These are phyloP conservation scores for Phocides pigmalion DNA, from an alignment of 1,140 invertebrate genomes.

Conservation along the genomic window DNA sequence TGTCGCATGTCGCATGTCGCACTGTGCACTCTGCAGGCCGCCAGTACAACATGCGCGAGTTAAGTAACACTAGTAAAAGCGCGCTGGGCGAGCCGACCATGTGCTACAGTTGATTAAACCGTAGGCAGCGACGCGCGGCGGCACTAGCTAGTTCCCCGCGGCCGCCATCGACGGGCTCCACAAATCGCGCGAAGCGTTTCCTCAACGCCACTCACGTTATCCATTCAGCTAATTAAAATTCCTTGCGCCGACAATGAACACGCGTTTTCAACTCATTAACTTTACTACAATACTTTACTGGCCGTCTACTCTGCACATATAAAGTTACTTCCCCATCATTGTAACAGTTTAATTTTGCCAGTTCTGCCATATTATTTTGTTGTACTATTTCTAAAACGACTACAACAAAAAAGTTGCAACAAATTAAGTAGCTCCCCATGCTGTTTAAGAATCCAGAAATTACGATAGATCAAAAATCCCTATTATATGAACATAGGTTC, in stretches of 20 bases:
- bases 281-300: constrained; percentile 6
- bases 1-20: background rate
- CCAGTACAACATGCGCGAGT: background rate
- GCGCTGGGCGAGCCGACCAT: background rate
- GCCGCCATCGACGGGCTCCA: background rate
- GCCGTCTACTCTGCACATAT: background rate
- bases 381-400: background rate
- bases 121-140: constrained; percentile 4
- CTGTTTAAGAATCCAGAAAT: too few species aligned
- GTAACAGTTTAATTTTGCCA: constrained; percentile 1
- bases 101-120: constrained; percentile 17
- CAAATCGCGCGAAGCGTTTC: constrained; percentile 36
- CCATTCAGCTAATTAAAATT: constrained; percentile 68
- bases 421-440: constrained; percentile 2
- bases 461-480: too few species aligned
- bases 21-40: too few species aligned
- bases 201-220: constrained; percentile 50
- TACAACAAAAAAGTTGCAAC: background rate
- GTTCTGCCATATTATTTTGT: background rate
- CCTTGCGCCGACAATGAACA: constrained; percentile 49
- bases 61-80: too few species aligned
- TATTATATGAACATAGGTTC: too few species aligned
- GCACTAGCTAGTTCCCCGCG: background rate
- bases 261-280: constrained; percentile 56
- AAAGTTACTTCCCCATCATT: background rate